Evolutionary conservation across 2,888 invertebrate genomes (phyloP).

Genomic region (Drosophila differens): DNA sequence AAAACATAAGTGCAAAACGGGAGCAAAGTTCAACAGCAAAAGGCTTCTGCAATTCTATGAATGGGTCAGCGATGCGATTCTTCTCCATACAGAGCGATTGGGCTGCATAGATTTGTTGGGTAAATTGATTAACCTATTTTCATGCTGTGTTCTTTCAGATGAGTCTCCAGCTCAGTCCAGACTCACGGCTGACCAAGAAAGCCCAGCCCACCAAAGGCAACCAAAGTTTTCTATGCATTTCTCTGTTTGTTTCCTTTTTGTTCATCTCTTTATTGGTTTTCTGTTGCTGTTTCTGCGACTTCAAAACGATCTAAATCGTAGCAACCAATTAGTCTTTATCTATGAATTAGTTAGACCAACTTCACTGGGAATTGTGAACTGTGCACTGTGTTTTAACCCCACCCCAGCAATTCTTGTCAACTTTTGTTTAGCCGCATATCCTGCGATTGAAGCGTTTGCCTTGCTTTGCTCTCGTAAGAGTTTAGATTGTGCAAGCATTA

Average conservation of each 20-base stretch:
- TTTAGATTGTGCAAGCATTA: slow-evolving; percentile 26
- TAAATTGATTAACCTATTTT: slow-evolving; percentile 59
- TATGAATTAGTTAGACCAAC: neutral
- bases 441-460: slow-evolving; percentile 1
- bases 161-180: slow-evolving; percentile 17
- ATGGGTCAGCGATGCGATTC: neutral
- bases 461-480: slow-evolving; percentile 1
- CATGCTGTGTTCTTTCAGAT: slow-evolving; percentile 63
- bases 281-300: neutral
- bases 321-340: neutral
- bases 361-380: neutral
- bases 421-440: neutral
- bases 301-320: neutral
- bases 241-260: slow-evolving; percentile 4
- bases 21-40: neutral
- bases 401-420: slow-evolving; percentile 1
- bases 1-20: neutral
- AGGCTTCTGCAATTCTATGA: slow-evolving; percentile 11
- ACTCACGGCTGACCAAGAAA: slow-evolving; percentile 19
- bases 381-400: neutral
- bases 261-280: neutral
- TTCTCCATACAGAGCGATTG: neutral
- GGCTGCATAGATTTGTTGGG: neutral
- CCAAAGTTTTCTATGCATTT: slow-evolving; percentile 44
- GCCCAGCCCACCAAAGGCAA: slow-evolving; percentile 1